Evolutionary conservation across 2,888 invertebrate genomes (phyloP).

Genomic region (Incurvaria masculella): DNA sequence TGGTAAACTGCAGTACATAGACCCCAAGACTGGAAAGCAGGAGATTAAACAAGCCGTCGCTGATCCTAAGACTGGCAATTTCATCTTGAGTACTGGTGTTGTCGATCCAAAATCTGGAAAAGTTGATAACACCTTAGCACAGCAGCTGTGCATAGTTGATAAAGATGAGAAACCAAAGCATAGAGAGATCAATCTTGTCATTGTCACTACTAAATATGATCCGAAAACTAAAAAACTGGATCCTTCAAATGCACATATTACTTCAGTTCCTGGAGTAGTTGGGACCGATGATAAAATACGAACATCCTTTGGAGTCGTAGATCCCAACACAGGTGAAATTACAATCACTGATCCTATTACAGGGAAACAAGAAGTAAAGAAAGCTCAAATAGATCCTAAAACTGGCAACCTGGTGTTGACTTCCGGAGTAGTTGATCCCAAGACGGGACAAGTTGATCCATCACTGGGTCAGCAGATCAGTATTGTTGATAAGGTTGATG

Average conservation of each 20-base stretch:
- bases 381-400: conserved; percentile 35
- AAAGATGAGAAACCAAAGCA: conserved; percentile 31
- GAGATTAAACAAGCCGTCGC: conserved; percentile 16
- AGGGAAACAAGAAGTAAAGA: conserved; percentile 41
- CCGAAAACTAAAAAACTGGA: conserved; percentile 45
- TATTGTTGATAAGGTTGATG: conserved; percentile 34
- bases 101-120: conserved; percentile 40
- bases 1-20: conserved; percentile 29
- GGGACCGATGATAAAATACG: conserved; percentile 44
- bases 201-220: conserved; percentile 39
- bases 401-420: conserved; percentile 38
- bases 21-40: conserved; percentile 18
- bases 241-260: conserved; percentile 28
- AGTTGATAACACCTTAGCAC: conserved; percentile 47
- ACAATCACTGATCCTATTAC: conserved; percentile 37
- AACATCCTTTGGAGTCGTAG: conserved; percentile 35
- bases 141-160: conserved; percentile 50
- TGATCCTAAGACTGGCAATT: conserved; percentile 24
- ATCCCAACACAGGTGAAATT: conserved; percentile 33
- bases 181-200: conserved; percentile 35
- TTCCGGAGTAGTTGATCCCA: conserved; percentile 37
- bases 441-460: conserved; percentile 33
- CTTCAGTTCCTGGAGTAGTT: conserved; percentile 18
- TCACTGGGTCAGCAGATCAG: conserved; percentile 32
- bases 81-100: conserved; percentile 27